A percentile compares a stretch with the other conserved stretches of the same genome.
Conservation (phyloP, 1,140 invertebrate species). For the Meteorus sp. region DNA sequence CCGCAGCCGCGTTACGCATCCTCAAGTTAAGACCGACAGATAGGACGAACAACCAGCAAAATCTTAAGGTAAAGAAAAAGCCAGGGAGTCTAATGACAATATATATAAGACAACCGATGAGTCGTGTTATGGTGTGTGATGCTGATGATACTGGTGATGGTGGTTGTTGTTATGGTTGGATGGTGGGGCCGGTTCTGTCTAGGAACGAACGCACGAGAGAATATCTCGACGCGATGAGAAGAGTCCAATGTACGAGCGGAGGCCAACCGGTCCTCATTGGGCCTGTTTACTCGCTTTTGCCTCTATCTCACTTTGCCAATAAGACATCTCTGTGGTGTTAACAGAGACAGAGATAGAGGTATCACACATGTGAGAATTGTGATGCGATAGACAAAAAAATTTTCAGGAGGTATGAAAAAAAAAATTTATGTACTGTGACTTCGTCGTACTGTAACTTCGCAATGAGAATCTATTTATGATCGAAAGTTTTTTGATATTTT, state of each 20-base stretch:
- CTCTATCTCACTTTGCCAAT: constrained; percentile 12
- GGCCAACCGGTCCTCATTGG: constrained; percentile 15
- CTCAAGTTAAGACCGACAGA: background rate
- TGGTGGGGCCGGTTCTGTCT: constrained; percentile 12
- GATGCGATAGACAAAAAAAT: background rate
- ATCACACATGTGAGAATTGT: background rate
- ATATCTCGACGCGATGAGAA: background rate
- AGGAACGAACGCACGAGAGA: constrained; percentile 5
- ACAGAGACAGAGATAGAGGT: too few species aligned
- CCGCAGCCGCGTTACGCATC: constrained; percentile 9
- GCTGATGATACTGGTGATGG: too few species aligned
- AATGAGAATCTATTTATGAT: too few species aligned
- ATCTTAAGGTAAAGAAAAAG: too few species aligned
- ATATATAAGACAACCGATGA: constrained; percentile 1
- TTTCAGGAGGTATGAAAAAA: too few species aligned
- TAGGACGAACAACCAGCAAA: too few species aligned
- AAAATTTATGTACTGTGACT: too few species aligned
- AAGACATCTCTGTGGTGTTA: too few species aligned
- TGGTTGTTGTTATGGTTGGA: too few species aligned
- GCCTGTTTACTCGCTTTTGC: too few species aligned
- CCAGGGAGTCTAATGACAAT: constrained; percentile 2
- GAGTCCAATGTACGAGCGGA: constrained; percentile 19
- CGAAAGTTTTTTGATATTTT: too few species aligned
- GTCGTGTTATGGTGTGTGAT: background rate
- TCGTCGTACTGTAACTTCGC: too few species aligned